These are phyloP conservation scores for Drosophila sechellia DNA, from an alignment of 1,140 invertebrate genomes.

Conservation along the genomic window DNA sequence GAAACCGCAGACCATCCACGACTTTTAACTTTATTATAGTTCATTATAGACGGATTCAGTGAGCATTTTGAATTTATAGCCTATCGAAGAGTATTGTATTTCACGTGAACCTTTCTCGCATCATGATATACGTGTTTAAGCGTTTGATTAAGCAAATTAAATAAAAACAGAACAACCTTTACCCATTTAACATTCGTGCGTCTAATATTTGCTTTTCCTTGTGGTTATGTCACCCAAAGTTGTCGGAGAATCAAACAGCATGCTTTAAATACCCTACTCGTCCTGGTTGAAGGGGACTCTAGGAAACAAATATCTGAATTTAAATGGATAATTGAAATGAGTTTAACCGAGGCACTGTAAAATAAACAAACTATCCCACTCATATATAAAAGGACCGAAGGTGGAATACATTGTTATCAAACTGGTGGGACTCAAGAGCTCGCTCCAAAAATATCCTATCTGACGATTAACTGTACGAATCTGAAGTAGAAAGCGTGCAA, in stretches of 20 bases:
- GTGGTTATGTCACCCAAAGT: conserved; percentile 44
- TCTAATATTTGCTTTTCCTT: neutral
- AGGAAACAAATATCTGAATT: conserved; percentile 15
- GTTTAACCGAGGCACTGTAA: conserved; percentile 27
- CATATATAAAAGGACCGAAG: conserved; percentile 51
- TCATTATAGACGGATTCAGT: conserved; percentile 27
- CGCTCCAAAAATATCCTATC: conserved; percentile 31
- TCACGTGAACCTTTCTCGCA: conserved; percentile 32
- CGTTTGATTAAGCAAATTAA: conserved; percentile 63
- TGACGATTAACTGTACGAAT: conserved; percentile 17
- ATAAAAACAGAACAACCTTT: conserved; percentile 12
- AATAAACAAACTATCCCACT: conserved; percentile 42
- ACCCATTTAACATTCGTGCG: neutral
- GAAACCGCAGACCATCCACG: neutral
- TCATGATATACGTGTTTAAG: conserved; percentile 20
- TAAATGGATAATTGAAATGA: conserved; percentile 3
- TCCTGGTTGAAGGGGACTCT: conserved; percentile 3
- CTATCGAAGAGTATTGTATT: conserved; percentile 60
- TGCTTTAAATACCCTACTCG: conserved; percentile 20
- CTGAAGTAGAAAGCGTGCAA: conserved; percentile 15
- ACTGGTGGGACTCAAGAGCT: conserved; percentile 9
- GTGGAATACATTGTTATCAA: conserved; percentile 33
- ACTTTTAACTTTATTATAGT: conserved; percentile 21
- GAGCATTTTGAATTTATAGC: conserved; percentile 60
- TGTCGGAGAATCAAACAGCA: conserved; percentile 1